These are phyloP conservation scores for Cricetomys ansorgei DNA, from an alignment of 2,113 vertebrate genomes.

Conservation along the genomic window DNA sequence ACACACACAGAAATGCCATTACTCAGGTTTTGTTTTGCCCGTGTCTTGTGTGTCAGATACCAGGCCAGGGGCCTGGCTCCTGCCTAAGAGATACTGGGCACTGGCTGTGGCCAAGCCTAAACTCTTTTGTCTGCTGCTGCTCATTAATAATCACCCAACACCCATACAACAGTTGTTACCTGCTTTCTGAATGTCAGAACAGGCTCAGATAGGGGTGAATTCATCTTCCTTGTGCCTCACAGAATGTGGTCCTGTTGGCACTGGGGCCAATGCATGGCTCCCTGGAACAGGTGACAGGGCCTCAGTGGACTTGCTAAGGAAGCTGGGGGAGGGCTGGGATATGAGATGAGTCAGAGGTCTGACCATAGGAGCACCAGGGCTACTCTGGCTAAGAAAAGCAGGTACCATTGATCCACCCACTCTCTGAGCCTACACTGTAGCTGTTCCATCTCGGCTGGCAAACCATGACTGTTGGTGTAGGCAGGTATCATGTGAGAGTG, in stretches of 20 bases:
- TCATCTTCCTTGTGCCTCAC: not conserved
- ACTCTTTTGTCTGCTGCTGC: too few relatives aligned
- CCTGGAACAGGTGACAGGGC: not conserved
- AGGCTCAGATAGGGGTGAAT: not conserved
- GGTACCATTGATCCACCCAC: not conserved
- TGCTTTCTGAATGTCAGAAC: not conserved
- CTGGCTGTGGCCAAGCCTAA: not conserved
- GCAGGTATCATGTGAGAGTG: rapidly evolving
- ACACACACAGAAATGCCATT: not conserved
- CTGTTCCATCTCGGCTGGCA: not conserved
- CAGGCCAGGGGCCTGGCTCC: not conserved
- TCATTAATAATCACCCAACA: not conserved
- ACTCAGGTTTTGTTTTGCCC: not conserved
- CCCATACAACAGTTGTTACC: not conserved
- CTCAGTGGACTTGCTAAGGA: not conserved
- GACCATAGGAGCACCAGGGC: not conserved
- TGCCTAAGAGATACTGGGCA: not conserved
- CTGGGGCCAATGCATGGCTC: not conserved
- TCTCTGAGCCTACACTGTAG: not conserved
- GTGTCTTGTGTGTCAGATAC: not conserved
- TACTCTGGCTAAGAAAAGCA: not conserved
- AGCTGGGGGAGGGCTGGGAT: not conserved
- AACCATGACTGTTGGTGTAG: not conserved
- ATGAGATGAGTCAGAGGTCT: not conserved
- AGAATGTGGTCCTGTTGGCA: not conserved